phyloP scores from a whole-genome alignment of 2,888 invertebrate species.

The Drosophila conformis region DNA sequence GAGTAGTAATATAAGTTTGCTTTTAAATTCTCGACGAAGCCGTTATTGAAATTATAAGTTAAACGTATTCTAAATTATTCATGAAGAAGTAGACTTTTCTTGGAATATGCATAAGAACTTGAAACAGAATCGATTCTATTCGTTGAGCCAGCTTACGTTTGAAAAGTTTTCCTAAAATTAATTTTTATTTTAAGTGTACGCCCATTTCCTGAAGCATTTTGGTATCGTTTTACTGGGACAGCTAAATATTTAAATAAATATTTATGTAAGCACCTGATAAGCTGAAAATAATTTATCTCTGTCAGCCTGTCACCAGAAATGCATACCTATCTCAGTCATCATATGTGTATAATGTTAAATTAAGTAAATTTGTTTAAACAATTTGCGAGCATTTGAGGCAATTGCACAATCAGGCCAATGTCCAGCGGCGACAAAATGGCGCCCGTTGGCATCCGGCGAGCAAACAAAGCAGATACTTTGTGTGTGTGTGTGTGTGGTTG shows the following conservation, averaged over 20 bases:
- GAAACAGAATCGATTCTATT: neutral
- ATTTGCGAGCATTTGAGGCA: conserved; percentile 19
- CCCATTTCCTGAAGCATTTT: fast-evolving
- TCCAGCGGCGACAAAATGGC: conserved; percentile 57
- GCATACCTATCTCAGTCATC: neutral
- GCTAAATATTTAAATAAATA: neutral
- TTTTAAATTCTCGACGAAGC: neutral
- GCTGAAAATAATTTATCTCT: neutral
- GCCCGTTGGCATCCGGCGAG: conserved; percentile 41
- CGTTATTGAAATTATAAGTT: neutral
- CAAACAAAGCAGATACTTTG: conserved; percentile 33
- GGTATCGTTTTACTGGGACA: neutral
- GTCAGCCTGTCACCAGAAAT: neutral
- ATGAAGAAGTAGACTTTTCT: neutral
- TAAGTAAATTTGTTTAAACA: conserved; percentile 35
- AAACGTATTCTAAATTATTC: neutral
- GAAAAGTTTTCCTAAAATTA: neutral
- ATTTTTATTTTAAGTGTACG: neutral
- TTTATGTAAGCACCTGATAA: neutral
- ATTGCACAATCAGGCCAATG: conserved; percentile 31
- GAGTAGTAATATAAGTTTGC: neutral
- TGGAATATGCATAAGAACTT: neutral
- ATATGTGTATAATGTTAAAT: neutral
- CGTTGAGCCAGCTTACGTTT: neutral
- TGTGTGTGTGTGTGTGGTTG: neutral